phyloP scores from a whole-genome alignment of 2,888 invertebrate species.

The Eutolmus rufibarbis region DNA sequence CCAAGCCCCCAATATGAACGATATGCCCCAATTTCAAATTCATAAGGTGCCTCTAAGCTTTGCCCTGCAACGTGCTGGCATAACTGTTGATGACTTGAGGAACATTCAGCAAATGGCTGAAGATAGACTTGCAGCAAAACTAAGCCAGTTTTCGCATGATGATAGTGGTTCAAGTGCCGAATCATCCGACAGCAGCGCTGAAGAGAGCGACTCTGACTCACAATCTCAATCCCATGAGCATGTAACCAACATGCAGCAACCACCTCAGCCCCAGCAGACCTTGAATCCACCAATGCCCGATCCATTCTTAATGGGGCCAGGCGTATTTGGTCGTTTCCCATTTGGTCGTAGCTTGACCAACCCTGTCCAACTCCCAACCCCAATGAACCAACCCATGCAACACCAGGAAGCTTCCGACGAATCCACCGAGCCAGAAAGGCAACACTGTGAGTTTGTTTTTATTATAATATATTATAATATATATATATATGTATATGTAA shows the following conservation, averaged over 20 bases:
- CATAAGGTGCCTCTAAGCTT: conserved; percentile 60
- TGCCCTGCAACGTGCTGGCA: conserved; percentile 61
- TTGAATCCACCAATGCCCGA: conserved; percentile 61
- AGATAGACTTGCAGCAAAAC: conserved; percentile 60
- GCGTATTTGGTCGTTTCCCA: conserved; percentile 61
- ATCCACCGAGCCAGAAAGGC: conserved; percentile 65
- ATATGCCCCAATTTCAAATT: conserved; percentile 53
- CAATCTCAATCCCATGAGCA: conserved; percentile 38
- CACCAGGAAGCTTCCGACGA: conserved; percentile 69
- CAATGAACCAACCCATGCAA: conserved; percentile 64
- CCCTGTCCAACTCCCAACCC: conserved; percentile 65
- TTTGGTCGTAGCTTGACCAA: conserved; percentile 62
- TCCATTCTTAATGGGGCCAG: conserved; percentile 60
- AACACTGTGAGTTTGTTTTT: conserved; percentile 73
- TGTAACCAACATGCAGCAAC: conserved; percentile 40
- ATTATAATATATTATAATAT: too few species aligned
- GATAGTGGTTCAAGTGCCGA: conserved; percentile 51
- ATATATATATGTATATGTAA: too few species aligned
- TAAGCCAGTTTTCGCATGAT: conserved; percentile 59
- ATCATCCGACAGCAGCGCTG: conserved; percentile 53
- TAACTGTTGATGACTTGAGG: conserved; percentile 61
- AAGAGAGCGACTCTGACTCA: conserved; percentile 55
- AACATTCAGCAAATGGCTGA: conserved; percentile 63
- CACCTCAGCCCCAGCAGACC: conserved; percentile 58
- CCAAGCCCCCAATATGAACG: conserved; percentile 55